These are phyloP conservation scores for Aphidius colemani DNA, from an alignment of 2,888 invertebrate genomes.

Conservation along the genomic window DNA sequence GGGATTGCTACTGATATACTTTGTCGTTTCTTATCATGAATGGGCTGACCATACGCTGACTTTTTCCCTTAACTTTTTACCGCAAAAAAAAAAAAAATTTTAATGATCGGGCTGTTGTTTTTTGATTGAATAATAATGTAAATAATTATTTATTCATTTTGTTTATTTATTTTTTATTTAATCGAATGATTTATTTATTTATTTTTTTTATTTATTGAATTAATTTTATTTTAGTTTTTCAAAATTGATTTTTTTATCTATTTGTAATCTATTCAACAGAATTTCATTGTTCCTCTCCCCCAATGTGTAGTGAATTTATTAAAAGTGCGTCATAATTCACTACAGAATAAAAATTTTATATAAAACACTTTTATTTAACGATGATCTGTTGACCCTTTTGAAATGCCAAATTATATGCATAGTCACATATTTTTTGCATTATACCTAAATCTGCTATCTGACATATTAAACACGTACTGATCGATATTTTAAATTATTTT, in stretches of 20 bases:
- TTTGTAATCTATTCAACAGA: neutral
- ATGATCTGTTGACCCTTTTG: constrained; percentile 1
- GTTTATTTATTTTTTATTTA: too few relatives aligned
- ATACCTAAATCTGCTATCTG: neutral
- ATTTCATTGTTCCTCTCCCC: neutral
- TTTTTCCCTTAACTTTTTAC: constrained; percentile 23
- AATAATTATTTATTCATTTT: too few relatives aligned
- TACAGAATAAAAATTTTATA: neutral
- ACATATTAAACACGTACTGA: constrained; percentile 18
- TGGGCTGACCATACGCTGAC: constrained; percentile 31
- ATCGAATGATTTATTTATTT: too few relatives aligned
- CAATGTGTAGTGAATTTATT: neutral
- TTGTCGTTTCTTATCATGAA: constrained; percentile 11
- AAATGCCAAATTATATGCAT: constrained; percentile 14
- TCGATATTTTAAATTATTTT: neutral
- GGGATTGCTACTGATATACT: constrained; percentile 9
- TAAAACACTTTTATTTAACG: neutral
- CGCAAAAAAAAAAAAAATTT: neutral
- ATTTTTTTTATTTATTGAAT: too few relatives aligned
- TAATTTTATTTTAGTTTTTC: too few relatives aligned
- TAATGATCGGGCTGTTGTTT: too few relatives aligned
- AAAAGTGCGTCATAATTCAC: neutral
- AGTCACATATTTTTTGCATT: constrained; percentile 4
- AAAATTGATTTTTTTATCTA: too few relatives aligned
- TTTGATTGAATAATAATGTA: too few relatives aligned